phyloP scores from a whole-genome alignment of 1,140 invertebrate genomes.

The Homarus americanus region DNA sequence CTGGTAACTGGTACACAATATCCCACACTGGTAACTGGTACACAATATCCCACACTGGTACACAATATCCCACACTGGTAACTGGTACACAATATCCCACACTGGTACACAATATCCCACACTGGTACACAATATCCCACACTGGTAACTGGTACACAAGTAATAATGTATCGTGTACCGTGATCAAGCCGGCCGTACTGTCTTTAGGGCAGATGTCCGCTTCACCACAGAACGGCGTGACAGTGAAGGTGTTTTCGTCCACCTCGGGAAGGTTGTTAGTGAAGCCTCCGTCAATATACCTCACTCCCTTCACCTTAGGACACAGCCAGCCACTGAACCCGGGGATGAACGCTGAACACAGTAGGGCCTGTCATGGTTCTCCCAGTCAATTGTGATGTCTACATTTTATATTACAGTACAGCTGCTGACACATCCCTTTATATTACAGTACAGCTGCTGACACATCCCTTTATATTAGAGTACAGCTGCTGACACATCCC shows the following conservation, averaged over 20 bases:
- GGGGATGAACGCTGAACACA: conserved; percentile 97
- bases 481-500: too few species aligned
- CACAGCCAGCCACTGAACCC: conserved; percentile 96
- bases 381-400: neutral
- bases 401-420: too few species aligned
- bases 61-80: too few species aligned
- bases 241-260: conserved; percentile 96
- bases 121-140: neutral
- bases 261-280: conserved; percentile 96
- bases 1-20: too few species aligned
- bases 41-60: too few species aligned
- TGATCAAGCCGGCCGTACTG: conserved; percentile 73
- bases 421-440: too few species aligned
- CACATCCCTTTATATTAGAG: too few species aligned
- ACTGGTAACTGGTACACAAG: too few species aligned
- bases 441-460: too few species aligned
- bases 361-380: conserved; percentile 84
- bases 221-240: conserved; percentile 98
- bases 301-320: conserved; percentile 91
- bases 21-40: too few species aligned
- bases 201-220: conserved; percentile 98
- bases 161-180: conserved; percentile 69
- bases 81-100: neutral
- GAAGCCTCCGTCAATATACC: conserved; percentile 98
- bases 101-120: neutral